A percentile compares a stretch with the other conserved stretches of the same genome.
Conservation (phyloP, 2,888 invertebrate genomes). For the Clistopyga incitator region DNA sequence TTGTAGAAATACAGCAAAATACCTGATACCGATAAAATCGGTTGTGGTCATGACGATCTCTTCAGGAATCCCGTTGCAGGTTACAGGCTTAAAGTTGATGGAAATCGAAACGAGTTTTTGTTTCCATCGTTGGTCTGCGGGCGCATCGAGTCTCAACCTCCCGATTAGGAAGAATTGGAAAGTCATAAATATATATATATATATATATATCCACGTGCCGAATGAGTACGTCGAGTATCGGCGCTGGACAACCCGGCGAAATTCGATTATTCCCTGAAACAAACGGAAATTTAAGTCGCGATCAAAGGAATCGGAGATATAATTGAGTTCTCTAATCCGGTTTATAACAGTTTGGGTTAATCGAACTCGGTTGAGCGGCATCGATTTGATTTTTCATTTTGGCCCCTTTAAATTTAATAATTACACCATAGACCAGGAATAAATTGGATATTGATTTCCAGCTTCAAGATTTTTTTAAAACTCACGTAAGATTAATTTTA, state of each 20-base stretch:
- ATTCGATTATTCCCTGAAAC: conserved; percentile 30
- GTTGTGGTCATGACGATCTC: conserved; percentile 11
- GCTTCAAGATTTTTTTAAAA: too few species aligned
- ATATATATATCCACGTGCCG: background rate
- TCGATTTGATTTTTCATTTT: background rate
- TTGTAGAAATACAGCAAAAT: background rate
- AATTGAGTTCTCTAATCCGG: conserved; percentile 28
- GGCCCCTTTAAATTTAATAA: background rate
- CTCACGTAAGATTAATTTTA: too few species aligned
- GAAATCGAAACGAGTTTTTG: conserved; percentile 55
- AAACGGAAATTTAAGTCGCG: conserved; percentile 2
- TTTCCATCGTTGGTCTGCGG: conserved; percentile 4
- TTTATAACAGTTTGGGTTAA: background rate
- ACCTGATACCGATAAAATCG: background rate
- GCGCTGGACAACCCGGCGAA: conserved; percentile 17
- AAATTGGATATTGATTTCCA: background rate
- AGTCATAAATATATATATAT: too few species aligned
- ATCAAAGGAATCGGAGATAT: conserved; percentile 23
- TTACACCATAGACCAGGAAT: background rate
- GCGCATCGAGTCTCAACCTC: conserved; percentile 33
- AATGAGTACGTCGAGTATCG: conserved; percentile 9
- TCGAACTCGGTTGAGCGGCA: background rate
- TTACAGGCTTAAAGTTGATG: conserved; percentile 41
- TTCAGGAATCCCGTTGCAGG: conserved; percentile 22
- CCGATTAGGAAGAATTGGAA: conserved; percentile 61